Evolutionary conservation across 2,888 invertebrate species (phyloP).

Genomic region (Protonemura montana): DNA sequence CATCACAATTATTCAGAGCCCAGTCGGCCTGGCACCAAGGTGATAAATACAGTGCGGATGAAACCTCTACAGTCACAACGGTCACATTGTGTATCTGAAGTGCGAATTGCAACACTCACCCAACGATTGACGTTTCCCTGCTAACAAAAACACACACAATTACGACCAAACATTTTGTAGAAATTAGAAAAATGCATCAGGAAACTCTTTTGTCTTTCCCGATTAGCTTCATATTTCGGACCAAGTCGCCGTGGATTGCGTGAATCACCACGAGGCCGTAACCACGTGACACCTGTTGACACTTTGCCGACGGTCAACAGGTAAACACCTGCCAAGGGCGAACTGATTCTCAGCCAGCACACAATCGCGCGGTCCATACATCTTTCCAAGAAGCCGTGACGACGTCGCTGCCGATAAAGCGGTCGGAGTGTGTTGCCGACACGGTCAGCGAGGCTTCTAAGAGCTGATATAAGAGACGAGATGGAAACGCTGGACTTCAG

Average conservation of each 20-base stretch:
- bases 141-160: background rate
- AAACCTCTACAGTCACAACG: background rate
- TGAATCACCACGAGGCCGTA: background rate
- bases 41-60: background rate
- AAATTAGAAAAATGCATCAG: background rate
- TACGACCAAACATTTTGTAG: background rate
- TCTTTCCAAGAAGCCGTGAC: background rate
- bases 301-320: background rate
- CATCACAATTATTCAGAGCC: background rate
- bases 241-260: background rate
- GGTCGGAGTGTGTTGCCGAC: background rate
- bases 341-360: background rate
- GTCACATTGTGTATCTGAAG: background rate
- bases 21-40: background rate
- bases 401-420: background rate
- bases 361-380: too few species aligned
- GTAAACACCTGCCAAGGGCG: constrained; percentile 12
- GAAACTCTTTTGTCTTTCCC: background rate
- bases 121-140: background rate
- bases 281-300: constrained; percentile 7
- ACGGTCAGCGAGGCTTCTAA: background rate
- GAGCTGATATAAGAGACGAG: background rate
- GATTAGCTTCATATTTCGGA: background rate
- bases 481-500: background rate
- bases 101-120: background rate